Percentiles rank a stretch among this genome's conserved stretches.
Conservation (phyloP, 2,113 vertebrate genomes). For the Neodontobutis hainanensis region DNA sequence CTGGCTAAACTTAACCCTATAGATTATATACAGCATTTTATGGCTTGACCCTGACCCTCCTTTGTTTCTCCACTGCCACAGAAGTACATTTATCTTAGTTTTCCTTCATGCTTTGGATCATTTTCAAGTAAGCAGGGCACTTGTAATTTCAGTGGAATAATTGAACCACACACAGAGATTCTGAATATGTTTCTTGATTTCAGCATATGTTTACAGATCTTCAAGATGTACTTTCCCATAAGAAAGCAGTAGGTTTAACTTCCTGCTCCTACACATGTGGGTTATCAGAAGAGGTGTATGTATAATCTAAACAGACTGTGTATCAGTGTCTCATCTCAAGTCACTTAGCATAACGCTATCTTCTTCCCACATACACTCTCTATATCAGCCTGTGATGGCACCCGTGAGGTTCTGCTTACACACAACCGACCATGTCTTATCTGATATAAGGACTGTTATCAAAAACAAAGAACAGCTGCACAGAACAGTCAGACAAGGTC, state of each 20-base stretch:
- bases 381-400: slow-evolving; percentile 30
- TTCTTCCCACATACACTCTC: slow-evolving; percentile 51
- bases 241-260: slow-evolving; percentile 33
- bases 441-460: slow-evolving; percentile 46
- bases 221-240: no score
- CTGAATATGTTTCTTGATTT: background rate
- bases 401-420: slow-evolving; percentile 49
- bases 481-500: slow-evolving; percentile 42
- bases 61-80: no score
- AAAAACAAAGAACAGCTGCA: slow-evolving; percentile 63
- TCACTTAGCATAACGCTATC: slow-evolving; percentile 57
- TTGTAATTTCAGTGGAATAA: no score
- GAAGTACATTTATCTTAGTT: no score
- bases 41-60: no score
- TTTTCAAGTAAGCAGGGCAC: no score
- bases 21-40: no score
- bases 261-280: slow-evolving; percentile 13
- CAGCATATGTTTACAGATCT: background rate
- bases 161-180: no score
- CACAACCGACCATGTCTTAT: slow-evolving; percentile 36
- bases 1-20: no score
- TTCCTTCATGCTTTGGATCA: no score
- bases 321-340: slow-evolving; percentile 55
- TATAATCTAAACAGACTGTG: slow-evolving; percentile 44
- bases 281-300: slow-evolving; percentile 4